Evolutionary conservation across 2,113 vertebrate genomes (phyloP).

Genomic region (Polyodon spathula): DNA sequence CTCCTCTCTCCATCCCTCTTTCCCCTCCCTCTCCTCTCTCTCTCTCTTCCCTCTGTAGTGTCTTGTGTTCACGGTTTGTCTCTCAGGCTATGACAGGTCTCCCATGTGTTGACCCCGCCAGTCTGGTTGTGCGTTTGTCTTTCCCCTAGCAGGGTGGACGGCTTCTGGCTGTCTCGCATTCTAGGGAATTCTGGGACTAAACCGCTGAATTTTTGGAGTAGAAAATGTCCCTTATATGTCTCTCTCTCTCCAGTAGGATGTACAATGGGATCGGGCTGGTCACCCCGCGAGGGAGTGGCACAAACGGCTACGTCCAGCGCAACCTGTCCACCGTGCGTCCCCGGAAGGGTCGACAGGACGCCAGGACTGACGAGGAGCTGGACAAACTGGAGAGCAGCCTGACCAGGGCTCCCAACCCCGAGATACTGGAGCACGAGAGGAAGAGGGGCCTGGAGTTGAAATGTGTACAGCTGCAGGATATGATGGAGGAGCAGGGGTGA

Average conservation of each 20-base stretch:
- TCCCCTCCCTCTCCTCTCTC: not conserved
- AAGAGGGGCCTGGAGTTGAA: slow-evolving; percentile 87
- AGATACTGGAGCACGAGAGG: slow-evolving; percentile 85
- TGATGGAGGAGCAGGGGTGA: slow-evolving; percentile 92
- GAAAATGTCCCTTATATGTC: slow-evolving; percentile 7
- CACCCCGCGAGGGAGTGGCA: slow-evolving; percentile 83
- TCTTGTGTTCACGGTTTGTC: slow-evolving; percentile 23
- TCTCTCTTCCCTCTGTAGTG: not conserved
- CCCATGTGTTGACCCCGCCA: slow-evolving; percentile 24
- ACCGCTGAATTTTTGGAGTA: slow-evolving; percentile 19
- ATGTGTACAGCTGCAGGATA: slow-evolving; percentile 86
- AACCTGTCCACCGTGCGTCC: slow-evolving; percentile 79
- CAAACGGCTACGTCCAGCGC: slow-evolving; percentile 85
- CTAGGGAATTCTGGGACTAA: no score
- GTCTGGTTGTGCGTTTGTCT: slow-evolving; percentile 25
- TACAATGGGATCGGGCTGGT: slow-evolving; percentile 89
- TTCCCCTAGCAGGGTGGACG: no score
- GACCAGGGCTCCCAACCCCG: slow-evolving; percentile 79
- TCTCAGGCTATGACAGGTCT: slow-evolving; percentile 13
- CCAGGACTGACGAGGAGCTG: slow-evolving; percentile 75
- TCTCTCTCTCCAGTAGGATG: slow-evolving; percentile 50
- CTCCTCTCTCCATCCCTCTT: not conserved
- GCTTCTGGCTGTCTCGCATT: no score
- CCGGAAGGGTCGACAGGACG: slow-evolving; percentile 63
- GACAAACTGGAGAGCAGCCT: slow-evolving; percentile 78